A percentile compares a stretch with the other conserved stretches of the same genome.
phyloP scores from a whole-genome alignment of 1,140 invertebrate genomes.

The Drosophila teissieri region DNA sequence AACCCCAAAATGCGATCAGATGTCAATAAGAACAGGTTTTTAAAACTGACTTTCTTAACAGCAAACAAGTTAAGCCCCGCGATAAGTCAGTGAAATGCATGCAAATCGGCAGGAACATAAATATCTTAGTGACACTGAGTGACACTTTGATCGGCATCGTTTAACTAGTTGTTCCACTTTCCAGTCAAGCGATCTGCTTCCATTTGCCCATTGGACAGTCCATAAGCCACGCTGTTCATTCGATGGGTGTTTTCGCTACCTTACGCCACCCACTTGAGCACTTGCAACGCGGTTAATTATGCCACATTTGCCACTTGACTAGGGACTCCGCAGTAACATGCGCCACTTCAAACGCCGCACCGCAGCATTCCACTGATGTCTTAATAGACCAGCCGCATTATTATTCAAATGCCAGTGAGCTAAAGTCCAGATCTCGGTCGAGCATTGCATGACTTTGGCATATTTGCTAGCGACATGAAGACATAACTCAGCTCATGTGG shows the following conservation, averaged over 20 bases:
- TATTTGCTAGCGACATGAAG: constrained; percentile 47
- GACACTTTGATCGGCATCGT: constrained; percentile 33
- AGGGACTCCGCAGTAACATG: constrained; percentile 26
- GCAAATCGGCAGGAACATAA: constrained; percentile 29
- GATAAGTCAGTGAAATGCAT: constrained; percentile 44
- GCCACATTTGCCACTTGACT: constrained; percentile 46
- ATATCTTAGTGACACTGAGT: constrained; percentile 24
- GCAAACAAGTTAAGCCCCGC: not conserved
- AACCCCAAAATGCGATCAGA: constrained; percentile 7
- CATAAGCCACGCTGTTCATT: constrained; percentile 20
- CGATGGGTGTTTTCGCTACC: constrained; percentile 46
- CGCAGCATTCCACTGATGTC: constrained; percentile 74
- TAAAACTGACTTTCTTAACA: constrained; percentile 8
- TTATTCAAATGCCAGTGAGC: constrained; percentile 68
- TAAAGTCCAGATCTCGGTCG: constrained; percentile 13
- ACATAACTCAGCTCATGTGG: constrained; percentile 29
- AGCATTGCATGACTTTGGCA: constrained; percentile 56
- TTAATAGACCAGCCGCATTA: constrained; percentile 69
- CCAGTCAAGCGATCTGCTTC: constrained; percentile 20
- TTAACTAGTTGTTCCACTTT: constrained; percentile 40
- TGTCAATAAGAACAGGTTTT: not conserved
- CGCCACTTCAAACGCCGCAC: constrained; percentile 63
- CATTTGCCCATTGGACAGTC: constrained; percentile 20
- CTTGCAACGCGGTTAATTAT: constrained; percentile 55
- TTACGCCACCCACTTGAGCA: constrained; percentile 61